Conservation (phyloP, 37 sponge, comb jelly and placozoan genomes). For the Dysidea cf. avara region DNA sequence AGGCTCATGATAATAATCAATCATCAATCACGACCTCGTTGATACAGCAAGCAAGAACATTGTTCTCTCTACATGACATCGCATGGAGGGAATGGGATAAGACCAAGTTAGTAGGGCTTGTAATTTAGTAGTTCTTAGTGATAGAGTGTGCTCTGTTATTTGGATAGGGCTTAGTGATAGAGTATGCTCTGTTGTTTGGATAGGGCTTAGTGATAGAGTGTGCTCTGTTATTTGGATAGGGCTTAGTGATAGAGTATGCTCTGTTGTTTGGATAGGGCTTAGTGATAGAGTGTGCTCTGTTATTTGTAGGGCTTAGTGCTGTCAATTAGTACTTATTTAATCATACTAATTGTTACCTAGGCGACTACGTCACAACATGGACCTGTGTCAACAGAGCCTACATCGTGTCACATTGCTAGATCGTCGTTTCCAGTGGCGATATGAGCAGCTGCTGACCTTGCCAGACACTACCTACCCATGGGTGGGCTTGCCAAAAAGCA, state of each 20-base stretch:
- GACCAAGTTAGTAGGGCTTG: constrained; percentile 48
- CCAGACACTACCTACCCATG: constrained; percentile 57
- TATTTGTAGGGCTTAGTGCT: background rate
- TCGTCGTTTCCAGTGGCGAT: constrained; percentile 75
- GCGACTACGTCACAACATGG: constrained; percentile 64
- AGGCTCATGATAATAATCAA: constrained; percentile 75
- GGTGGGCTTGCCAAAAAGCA: constrained; percentile 60
- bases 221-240: no score
- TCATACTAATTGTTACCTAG: constrained; percentile 3
- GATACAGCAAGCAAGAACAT: constrained; percentile 62
- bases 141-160: background rate
- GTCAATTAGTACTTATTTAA: background rate
- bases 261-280: background rate
- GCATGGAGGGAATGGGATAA: constrained; percentile 85
- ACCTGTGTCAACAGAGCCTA: constrained; percentile 61
- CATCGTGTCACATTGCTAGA: constrained; percentile 38
- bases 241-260: no score
- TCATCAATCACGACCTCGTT: constrained; percentile 19
- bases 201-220: background rate
- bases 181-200: no score
- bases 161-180: no score
- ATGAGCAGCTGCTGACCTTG: constrained; percentile 58
- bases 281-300: background rate
- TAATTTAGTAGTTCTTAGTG: background rate
- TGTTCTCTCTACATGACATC: constrained; percentile 75